Conservation (phyloP, 2,797 vertebrate species). For the Danio albolineatus region DNA sequence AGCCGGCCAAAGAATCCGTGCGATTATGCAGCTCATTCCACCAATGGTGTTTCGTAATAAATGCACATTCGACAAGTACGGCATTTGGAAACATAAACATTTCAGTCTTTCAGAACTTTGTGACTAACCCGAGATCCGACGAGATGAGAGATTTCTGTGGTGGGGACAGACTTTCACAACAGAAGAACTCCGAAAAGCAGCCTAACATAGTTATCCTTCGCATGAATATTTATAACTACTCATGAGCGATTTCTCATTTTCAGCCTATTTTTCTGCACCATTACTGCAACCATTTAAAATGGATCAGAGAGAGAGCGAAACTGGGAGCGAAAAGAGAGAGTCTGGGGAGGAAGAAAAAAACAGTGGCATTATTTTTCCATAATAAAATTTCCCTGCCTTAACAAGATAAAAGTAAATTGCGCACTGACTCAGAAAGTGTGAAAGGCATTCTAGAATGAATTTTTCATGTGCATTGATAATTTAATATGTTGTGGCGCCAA, state of each 20-base stretch:
- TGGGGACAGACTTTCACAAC: slow-evolving; percentile 31
- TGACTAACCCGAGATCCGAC: neutral
- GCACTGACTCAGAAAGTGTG: slow-evolving; percentile 74
- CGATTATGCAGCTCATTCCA: neutral
- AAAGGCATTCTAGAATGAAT: slow-evolving; percentile 79
- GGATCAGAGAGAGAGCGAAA: slow-evolving; percentile 57
- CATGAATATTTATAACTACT: slow-evolving; percentile 69
- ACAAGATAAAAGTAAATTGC: slow-evolving; percentile 82
- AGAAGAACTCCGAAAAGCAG: slow-evolving; percentile 61
- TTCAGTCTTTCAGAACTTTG: slow-evolving; percentile 24
- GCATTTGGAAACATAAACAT: slow-evolving; percentile 17
- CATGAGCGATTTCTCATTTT: slow-evolving; percentile 73
- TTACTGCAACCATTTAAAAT: slow-evolving; percentile 72
- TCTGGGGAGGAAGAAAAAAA: slow-evolving; percentile 65
- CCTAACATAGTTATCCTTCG: slow-evolving; percentile 63
- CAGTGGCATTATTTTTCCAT: slow-evolving; percentile 79
- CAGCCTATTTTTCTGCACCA: slow-evolving; percentile 71
- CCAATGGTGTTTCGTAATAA: neutral
- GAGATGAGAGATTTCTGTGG: slow-evolving; percentile 8
- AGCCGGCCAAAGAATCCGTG: slow-evolving; percentile 8
- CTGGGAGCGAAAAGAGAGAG: slow-evolving; percentile 37
- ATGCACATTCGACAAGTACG: neutral
- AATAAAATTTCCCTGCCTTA: slow-evolving; percentile 81
- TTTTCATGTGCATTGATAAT: slow-evolving; percentile 83
- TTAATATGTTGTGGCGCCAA: slow-evolving; percentile 78